Percentiles rank a stretch among this genome's conserved stretches.
Evolutionary conservation across 2,113 vertebrate genomes (phyloP).

Genomic region (Sitta europaea): DNA sequence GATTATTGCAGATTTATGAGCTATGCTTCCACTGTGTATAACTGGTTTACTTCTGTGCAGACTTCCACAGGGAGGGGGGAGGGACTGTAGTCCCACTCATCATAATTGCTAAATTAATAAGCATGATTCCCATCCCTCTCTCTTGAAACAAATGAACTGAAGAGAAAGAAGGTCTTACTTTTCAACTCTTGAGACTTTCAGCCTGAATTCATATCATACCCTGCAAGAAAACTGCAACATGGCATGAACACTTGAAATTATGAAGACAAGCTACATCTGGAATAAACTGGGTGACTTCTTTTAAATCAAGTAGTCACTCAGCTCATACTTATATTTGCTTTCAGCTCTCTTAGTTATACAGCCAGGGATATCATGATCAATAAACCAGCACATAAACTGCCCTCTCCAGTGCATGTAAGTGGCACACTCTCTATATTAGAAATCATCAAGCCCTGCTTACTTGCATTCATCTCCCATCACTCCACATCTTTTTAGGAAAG

Average conservation of each 20-base stretch:
- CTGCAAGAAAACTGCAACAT: background rate
- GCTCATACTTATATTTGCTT: background rate
- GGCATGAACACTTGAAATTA: background rate
- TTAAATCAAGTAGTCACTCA: background rate
- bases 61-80: background rate
- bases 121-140: background rate
- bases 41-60: background rate
- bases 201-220: background rate
- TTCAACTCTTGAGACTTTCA: background rate
- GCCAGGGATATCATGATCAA: background rate
- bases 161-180: background rate
- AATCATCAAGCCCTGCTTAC: background rate
- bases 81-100: background rate
- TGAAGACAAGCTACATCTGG: background rate
- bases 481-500: background rate
- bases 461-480: background rate
- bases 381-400: background rate
- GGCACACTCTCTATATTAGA: background rate
- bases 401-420: background rate
- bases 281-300: background rate
- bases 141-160: background rate
- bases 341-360: background rate
- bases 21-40: background rate
- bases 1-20: slow-evolving; percentile 43
- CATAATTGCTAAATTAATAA: background rate